Evolutionary conservation across 2,113 vertebrate genomes (phyloP).

Genomic region (Mustelus asterias): DNA sequence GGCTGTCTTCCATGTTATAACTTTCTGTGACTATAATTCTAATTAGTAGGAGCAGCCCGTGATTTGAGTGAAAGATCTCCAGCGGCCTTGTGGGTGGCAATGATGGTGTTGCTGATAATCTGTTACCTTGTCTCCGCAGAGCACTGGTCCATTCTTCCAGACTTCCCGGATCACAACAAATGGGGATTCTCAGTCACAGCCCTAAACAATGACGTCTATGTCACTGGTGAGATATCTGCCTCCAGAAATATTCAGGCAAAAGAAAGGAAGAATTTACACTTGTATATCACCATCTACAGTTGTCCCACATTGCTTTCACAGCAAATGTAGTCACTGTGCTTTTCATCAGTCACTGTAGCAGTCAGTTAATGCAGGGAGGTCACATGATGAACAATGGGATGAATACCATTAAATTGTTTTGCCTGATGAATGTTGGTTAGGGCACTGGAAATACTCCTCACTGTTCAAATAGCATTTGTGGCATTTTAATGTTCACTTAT

Average conservation of each 20-base stretch:
- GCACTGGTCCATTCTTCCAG: constrained; percentile 77
- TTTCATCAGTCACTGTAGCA: not conserved
- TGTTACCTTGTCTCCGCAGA: constrained; percentile 55
- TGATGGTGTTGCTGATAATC: not conserved
- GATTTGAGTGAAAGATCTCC: not conserved
- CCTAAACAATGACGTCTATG: constrained; percentile 82
- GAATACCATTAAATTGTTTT: not conserved
- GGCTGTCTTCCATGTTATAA: too few relatives aligned
- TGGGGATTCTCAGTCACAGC: constrained; percentile 89
- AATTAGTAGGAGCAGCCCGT: not conserved
- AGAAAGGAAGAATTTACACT: not conserved
- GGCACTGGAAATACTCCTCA: not conserved
- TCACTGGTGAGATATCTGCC: constrained; percentile 71
- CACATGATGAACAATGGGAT: not conserved
- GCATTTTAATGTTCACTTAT: not conserved
- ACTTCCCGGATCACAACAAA: constrained; percentile 92
- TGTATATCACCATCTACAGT: not conserved
- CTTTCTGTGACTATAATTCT: too few relatives aligned
- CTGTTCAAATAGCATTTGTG: not conserved
- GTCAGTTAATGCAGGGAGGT: too few relatives aligned
- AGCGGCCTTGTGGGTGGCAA: too few relatives aligned
- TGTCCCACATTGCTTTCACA: not conserved
- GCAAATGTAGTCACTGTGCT: not conserved
- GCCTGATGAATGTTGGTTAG: not conserved
- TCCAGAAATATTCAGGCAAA: not conserved